Evolutionary conservation across 2,888 invertebrate species (phyloP), one percentile per base, ranked within the genome.

Genomic region (Hirtodrosophila confusa): DNA sequence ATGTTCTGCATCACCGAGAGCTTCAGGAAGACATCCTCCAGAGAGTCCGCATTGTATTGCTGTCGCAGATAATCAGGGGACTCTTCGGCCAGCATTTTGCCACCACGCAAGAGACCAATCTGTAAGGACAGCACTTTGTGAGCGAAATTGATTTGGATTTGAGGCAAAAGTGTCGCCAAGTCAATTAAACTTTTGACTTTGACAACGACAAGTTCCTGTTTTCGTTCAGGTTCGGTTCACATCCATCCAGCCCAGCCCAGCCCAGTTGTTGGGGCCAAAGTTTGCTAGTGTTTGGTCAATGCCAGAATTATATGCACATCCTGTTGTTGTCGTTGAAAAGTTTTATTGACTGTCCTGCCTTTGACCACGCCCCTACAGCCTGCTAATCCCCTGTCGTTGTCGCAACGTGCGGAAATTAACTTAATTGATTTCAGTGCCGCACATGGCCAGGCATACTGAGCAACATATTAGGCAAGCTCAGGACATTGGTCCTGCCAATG

Each of bases 41-140:
- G 91, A 5, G 95, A 95, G 23, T 95, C 95, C 0, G 94, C 93
- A 63, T 94, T 93, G 90, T 96, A 96, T 75, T 95, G 94, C 44
- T 93, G 93, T 72, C 97, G 93, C 11, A 97, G 92, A 60, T 93
- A 94, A n/a, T 92, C 92, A 1, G 97, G 97, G 0, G 96, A 94
- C 89, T 96, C 96, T 89, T 97, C 97, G 0, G 96, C 97, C n/a
- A 97, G 91, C 92, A 97, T 95, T 82, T 94, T 94, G 3, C 97
- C 97, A 11, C 97, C 96, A 69, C 97, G 93, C 95, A 97, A 95
- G 7, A 97, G 92, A 0, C 96, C 97, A 86, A 97, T 97, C 96
- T 96, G 88, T 17, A 51, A 47, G 47, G 10, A 44, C 12, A 62
- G 29, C 10, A 43, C 10, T 62, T 57, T 49, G 49, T 54, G n/a